Evolutionary conservation across 2,113 vertebrate genomes (phyloP).

Genomic region (Rhadina sibilatrix): DNA sequence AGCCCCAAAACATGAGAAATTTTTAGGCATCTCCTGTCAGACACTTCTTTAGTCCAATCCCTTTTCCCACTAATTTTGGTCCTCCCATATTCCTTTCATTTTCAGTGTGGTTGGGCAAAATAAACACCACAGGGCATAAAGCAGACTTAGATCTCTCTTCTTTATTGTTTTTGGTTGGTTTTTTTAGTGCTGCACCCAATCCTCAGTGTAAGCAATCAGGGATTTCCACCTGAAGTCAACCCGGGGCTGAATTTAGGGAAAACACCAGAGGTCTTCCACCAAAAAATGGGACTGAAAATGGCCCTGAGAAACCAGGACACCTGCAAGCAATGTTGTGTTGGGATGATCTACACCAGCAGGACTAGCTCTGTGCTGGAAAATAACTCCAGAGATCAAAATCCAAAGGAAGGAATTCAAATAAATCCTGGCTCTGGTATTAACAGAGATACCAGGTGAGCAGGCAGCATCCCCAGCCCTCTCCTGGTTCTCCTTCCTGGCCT

Average conservation of each 20-base stretch:
- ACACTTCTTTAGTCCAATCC: background rate
- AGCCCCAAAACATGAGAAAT: background rate
- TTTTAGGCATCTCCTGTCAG: background rate
- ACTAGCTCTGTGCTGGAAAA: background rate
- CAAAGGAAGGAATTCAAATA: background rate
- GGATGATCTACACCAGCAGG: background rate
- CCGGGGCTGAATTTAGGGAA: background rate
- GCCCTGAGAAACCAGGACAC: background rate
- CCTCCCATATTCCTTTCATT: background rate
- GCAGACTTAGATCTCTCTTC: background rate
- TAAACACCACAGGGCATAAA: background rate
- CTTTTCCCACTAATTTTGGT: background rate
- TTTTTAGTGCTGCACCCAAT: background rate
- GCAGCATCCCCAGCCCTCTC: background rate
- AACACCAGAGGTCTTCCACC: background rate
- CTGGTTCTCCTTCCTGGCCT: background rate
- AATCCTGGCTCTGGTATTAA: background rate
- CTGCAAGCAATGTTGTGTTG: background rate
- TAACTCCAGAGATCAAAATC: background rate
- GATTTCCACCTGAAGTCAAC: background rate
- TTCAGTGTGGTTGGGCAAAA: background rate
- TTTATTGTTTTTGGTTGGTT: background rate
- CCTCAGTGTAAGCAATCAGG: background rate
- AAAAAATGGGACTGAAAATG: background rate
- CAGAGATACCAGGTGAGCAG: background rate